Conservation (phyloP, 2,113 vertebrate genomes). For the Synodontis membranacea region DNA sequence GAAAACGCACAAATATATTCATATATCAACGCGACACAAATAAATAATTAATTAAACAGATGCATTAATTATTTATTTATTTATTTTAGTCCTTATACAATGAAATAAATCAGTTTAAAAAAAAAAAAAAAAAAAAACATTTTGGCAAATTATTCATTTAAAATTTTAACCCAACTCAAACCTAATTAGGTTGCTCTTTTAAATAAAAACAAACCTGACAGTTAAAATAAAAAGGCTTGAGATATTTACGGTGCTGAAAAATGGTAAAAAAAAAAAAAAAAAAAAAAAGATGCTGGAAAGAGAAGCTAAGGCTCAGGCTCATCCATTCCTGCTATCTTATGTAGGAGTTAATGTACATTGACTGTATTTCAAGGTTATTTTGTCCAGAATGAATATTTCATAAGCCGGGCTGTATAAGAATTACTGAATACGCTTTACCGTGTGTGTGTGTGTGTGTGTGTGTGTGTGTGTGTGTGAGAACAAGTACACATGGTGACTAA, state of each 20-base stretch:
- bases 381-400: not conserved
- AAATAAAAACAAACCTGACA: not conserved
- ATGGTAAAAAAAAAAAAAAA: not conserved
- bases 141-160: not conserved
- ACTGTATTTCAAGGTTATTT: constrained; percentile 8
- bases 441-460: constrained; percentile 22
- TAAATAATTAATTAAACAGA: not conserved
- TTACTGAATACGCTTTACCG: not conserved
- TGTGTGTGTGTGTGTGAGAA: not conserved
- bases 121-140: not conserved
- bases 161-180: not conserved
- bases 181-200: not conserved
- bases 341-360: too few species aligned
- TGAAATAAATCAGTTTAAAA: too few species aligned
- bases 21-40: not conserved
- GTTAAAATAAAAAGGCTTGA: not conserved
- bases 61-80: not conserved
- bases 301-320: not conserved
- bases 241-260: not conserved
- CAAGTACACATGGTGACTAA: not conserved
- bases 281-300: not conserved
- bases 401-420: not conserved
- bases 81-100: not conserved
- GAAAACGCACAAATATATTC: not conserved
- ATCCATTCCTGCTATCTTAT: not conserved